A percentile compares a stretch with the other conserved stretches of the same genome.
phyloP scores from a whole-genome alignment of 2,888 invertebrate genomes.

The Invenusta paracnida region DNA sequence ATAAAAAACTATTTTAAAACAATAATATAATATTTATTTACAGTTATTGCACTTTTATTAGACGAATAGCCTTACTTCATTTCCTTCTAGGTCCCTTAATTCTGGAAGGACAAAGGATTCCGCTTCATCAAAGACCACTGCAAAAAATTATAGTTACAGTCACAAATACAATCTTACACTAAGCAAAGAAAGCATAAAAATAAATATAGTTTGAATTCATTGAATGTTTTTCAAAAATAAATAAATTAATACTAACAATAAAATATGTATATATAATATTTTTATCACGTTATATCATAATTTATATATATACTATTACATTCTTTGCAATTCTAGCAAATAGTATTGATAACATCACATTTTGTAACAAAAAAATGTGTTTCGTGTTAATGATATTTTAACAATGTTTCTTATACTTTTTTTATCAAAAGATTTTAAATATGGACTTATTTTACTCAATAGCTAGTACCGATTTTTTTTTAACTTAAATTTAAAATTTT shows the following conservation, averaged over 20 bases:
- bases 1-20: no score
- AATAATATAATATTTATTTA: no score
- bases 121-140: neutral
- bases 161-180: no score
- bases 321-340: no score
- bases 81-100: neutral
- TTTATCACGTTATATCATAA: no score
- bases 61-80: neutral
- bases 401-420: neutral
- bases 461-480: neutral
- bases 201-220: no score
- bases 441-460: neutral
- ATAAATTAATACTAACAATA: neutral
- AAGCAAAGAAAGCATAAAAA: no score
- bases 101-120: neutral
- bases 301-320: no score
- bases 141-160: neutral
- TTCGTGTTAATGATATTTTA: neutral
- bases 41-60: no score
- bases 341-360: no score
- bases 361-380: no score
- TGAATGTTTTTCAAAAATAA: neutral
- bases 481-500: neutral
- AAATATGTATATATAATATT: no score
- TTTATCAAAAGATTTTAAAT: neutral